These are phyloP conservation scores for Melipona quadrifasciata DNA, from an alignment of 1,140 invertebrate genomes.

Conservation along the genomic window DNA sequence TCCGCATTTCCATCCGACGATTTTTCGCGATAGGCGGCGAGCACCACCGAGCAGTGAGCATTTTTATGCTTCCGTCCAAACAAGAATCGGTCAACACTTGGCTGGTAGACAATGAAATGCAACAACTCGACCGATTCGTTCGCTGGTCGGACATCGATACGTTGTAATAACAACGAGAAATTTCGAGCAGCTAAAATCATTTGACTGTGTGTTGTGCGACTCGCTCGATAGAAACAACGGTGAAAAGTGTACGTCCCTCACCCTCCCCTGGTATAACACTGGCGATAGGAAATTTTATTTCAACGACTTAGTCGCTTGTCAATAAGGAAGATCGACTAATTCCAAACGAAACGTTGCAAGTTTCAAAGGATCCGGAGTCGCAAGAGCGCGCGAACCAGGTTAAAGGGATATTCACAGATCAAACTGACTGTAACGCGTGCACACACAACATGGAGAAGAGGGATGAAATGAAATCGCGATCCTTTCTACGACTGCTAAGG, in stretches of 20 bases:
- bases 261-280: no score
- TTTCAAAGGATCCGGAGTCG: not conserved
- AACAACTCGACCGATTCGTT: not conserved
- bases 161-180: not conserved
- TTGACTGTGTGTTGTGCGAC: not conserved
- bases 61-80: not conserved
- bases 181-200: not conserved
- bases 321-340: not conserved
- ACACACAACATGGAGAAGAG: conserved; percentile 1
- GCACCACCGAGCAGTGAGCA: not conserved
- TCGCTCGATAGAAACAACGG: not conserved
- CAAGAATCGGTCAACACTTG: conserved; percentile 17
- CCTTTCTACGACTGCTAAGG: not conserved
- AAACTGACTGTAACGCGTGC: conserved; percentile 18
- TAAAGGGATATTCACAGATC: conserved; percentile 39
- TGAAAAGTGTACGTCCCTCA: no score
- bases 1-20: not conserved
- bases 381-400: not conserved
- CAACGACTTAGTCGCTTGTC: not conserved
- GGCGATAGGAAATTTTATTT: not conserved
- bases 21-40: not conserved
- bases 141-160: not conserved
- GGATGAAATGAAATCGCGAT: conserved; percentile 24
- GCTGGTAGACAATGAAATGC: not conserved
- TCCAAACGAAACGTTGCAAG: not conserved